Conservation (phyloP, 2,113 vertebrate genomes). For the Chinchilla lanigera region DNA sequence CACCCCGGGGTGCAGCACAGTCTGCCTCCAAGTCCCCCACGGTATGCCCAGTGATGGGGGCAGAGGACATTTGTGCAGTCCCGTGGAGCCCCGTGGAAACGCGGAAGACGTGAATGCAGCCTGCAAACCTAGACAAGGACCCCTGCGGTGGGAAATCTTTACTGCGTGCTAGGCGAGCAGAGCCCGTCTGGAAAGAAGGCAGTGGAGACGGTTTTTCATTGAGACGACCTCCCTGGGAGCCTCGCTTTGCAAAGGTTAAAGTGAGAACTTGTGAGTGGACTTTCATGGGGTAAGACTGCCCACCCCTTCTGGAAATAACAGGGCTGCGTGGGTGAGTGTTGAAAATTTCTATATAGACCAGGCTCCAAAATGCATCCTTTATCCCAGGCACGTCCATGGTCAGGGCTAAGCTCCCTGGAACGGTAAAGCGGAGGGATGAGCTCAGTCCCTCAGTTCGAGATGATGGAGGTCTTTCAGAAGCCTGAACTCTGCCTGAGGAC, state of each 20-base stretch:
- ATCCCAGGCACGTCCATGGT: not conserved
- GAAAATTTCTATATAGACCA: not conserved
- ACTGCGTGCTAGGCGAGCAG: not conserved
- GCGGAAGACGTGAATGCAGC: fast-evolving
- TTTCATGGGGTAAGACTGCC: not conserved
- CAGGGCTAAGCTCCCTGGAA: not conserved
- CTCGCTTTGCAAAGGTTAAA: constrained; percentile 5
- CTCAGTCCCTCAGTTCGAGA: not conserved
- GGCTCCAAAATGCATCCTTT: not conserved
- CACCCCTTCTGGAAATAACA: not conserved
- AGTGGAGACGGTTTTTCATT: not conserved
- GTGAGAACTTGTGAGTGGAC: not conserved
- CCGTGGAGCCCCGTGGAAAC: fast-evolving
- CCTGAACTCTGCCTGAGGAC: not conserved
- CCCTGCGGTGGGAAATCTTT: not conserved
- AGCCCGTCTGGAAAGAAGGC: not conserved
- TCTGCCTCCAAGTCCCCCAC: not conserved
- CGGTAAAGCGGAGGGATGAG: not conserved
- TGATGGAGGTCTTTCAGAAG: not conserved
- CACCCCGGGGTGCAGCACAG: not conserved
- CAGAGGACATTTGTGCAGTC: not conserved
- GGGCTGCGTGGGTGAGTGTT: not conserved
- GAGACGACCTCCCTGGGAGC: not conserved
- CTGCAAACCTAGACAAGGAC: not conserved
- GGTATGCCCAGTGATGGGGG: not conserved